Evolutionary conservation across 2,113 vertebrate genomes (phyloP), one percentile per base, ranked within the genome.

Genomic region (Halichoeres trimaculatus): DNA sequence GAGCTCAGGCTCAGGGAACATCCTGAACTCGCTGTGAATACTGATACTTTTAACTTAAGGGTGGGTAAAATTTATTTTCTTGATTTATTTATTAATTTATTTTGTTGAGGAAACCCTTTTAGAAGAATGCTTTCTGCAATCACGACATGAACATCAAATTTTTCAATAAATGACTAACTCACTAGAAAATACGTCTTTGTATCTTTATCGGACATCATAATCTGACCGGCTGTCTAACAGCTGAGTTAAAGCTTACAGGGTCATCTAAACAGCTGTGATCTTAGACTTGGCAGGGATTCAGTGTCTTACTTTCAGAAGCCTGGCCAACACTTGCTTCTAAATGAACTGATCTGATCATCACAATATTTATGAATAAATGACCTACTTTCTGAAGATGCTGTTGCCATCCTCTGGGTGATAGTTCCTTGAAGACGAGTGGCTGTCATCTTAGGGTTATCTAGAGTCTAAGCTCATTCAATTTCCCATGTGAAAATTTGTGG

Each of bases 111-210:
- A 30, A 4, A 6, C 23, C 4, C 3, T 5, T 20, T 10, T 20
- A 19, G 0, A 14, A 8, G 5, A 13, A n/a, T 64, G 14, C 30
- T 16, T 50, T 50, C 38, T 30, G 63, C 17, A 68, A 30, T 51
- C 22, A n/a, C n/a, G 41, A 22, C 14, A 35, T 71, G 43, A 70
- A 24, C 56, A 65, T 22, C 41, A 55, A 43, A 0, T 41, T 20
- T 65, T 54, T 3, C 45, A 88, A 85, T 85, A 86, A 85, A 86
- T 10, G 1, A 23, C 58, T 41, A 6, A 23, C 69, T 67, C 12
- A 53, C 24, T 20, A 74, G 26, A 19, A 55, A 4, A 41, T 1
- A 17, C 16, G 43, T 53, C 23, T 65, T 71, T 68, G 59, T 17
- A 8, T 65, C 4, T 78, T 86, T 81, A 14, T 66, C 38, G 8